A percentile compares a stretch with the other conserved stretches of the same genome.
These are phyloP conservation scores for Nannoperca obscura DNA, from an alignment of 2,797 vertebrate genomes.

Conservation along the genomic window DNA sequence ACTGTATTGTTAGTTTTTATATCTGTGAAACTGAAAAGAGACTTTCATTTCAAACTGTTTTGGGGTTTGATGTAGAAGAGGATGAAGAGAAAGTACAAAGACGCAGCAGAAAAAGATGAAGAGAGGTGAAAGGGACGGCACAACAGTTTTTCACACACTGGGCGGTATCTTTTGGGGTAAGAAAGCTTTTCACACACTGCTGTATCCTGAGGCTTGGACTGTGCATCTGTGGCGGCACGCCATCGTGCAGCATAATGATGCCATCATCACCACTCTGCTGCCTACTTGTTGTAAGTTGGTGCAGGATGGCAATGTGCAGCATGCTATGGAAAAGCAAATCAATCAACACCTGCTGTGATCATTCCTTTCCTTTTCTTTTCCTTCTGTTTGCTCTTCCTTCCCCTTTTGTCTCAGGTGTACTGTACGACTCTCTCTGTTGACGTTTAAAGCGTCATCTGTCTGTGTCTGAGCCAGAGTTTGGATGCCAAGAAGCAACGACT, in stretches of 20 bases:
- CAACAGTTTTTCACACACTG: slow-evolving; percentile 13
- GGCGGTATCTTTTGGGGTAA: slow-evolving; percentile 2
- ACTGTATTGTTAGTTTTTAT: not conserved
- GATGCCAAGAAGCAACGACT: not conserved
- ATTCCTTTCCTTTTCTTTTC: slow-evolving; percentile 6
- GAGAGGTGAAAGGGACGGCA: not conserved
- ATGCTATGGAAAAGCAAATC: slow-evolving; percentile 38
- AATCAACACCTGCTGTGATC: slow-evolving; percentile 38
- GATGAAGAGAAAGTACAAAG: not conserved
- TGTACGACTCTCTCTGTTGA: not conserved
- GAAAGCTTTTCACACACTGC: slow-evolving; percentile 1
- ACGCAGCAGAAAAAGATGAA: not conserved
- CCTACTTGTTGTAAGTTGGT: slow-evolving; percentile 32
- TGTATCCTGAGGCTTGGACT: slow-evolving; percentile 28
- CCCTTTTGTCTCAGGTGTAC: slow-evolving; percentile 2
- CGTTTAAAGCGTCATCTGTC: slow-evolving; percentile 18
- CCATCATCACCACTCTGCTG: slow-evolving; percentile 46
- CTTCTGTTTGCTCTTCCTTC: not conserved
- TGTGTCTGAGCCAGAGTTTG: slow-evolving; percentile 8
- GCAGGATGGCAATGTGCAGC: slow-evolving; percentile 26
- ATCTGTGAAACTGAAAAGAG: not conserved
- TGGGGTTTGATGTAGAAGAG: not conserved
- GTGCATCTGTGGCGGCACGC: slow-evolving; percentile 29
- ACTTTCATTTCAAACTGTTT: not conserved
- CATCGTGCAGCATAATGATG: slow-evolving; percentile 26